Evolutionary conservation across 2,888 invertebrate genomes (phyloP).

Genomic region (Brachylomia viminalis): DNA sequence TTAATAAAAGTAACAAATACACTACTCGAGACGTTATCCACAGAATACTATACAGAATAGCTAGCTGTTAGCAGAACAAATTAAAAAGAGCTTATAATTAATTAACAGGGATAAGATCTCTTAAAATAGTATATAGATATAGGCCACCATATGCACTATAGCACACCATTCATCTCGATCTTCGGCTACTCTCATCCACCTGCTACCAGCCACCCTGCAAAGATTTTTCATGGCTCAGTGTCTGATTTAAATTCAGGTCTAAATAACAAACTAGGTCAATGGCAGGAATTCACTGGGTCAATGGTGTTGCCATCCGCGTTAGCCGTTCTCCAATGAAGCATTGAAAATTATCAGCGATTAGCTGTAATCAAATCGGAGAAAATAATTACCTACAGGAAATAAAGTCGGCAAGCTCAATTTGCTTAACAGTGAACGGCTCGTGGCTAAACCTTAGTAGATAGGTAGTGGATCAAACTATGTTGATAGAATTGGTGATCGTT

Average conservation of each 20-base stretch:
- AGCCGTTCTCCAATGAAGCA: slow-evolving; percentile 23
- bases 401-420: background rate
- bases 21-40: no score
- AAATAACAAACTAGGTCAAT: slow-evolving; percentile 8
- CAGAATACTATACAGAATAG: no score
- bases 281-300: slow-evolving; percentile 22
- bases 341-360: slow-evolving; percentile 32
- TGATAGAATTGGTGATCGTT: no score
- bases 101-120: no score
- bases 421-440: background rate
- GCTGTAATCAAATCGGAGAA: background rate
- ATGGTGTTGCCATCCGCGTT: background rate
- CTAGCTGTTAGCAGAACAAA: no score
- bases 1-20: no score
- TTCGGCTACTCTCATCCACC: background rate
- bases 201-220: background rate
- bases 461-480: background rate
- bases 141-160: no score
- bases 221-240: background rate
- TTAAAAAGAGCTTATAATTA: no score
- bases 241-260: background rate
- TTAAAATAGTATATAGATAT: no score
- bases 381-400: slow-evolving; percentile 9
- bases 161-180: no score
- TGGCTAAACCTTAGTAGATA: background rate